A percentile compares a stretch with the other conserved stretches of the same genome.
Conservation (phyloP, 2,113 vertebrate species). For the Electrona antarctica region DNA sequence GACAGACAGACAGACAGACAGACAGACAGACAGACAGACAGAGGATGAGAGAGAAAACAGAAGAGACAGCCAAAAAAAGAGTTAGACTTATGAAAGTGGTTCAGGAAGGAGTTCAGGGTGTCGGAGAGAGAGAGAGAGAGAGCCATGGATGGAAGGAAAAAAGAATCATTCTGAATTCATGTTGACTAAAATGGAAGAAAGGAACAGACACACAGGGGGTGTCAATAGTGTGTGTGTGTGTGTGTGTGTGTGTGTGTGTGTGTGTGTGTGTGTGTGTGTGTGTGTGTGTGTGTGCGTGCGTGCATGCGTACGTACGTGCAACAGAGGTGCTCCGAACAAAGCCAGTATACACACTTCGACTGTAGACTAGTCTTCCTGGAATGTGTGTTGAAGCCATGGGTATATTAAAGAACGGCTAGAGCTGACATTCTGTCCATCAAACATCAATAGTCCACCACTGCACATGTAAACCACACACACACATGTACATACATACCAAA, state of each 20-base stretch:
- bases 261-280: conserved; percentile 6
- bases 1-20: no score
- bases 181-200: background rate
- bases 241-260: background rate
- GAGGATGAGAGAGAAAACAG: no score
- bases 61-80: no score
- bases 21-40: no score
- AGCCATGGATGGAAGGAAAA: background rate
- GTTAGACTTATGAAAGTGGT: background rate
- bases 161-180: background rate
- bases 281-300: background rate
- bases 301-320: background rate
- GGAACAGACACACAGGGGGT: background rate
- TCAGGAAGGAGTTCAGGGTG: background rate
- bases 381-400: background rate
- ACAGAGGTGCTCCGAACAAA: conserved; percentile 26
- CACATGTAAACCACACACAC: no score
- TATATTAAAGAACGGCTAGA: conserved; percentile 18
- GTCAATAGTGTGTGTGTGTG: background rate
- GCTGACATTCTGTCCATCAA: conserved; percentile 12
- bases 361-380: conserved; percentile 14
- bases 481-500: conserved; percentile 9
- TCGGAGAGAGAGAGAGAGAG: background rate
- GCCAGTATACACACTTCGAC: conserved; percentile 19
- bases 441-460: background rate